Evolutionary conservation across 2,888 invertebrate species (phyloP).

Genomic region (Polymixis lichenea): DNA sequence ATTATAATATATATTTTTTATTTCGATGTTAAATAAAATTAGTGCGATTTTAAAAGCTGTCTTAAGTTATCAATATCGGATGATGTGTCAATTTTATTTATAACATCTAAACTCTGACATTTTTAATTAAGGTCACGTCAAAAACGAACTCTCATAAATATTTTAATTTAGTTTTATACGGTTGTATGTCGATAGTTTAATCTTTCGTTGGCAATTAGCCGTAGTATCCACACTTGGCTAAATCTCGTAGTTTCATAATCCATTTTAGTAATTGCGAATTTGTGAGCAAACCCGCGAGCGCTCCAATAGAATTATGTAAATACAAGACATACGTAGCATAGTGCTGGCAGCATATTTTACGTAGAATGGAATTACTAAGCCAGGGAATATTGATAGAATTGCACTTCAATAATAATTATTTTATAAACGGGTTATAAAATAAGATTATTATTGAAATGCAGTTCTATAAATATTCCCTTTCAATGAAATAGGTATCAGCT

Average conservation of each 20-base stretch:
- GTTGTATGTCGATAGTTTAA: constrained; percentile 12
- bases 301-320: constrained; percentile 53
- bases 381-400: constrained; percentile 2
- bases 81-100: constrained; percentile 12
- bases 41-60: background rate
- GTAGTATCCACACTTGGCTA: constrained; percentile 38
- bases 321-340: constrained; percentile 29
- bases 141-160: constrained; percentile 25
- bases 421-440: background rate
- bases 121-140: constrained; percentile 12
- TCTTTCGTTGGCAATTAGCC: constrained; percentile 20
- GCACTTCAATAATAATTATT: constrained; percentile 2
- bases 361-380: constrained; percentile 19
- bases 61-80: background rate
- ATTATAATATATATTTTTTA: too few relatives aligned
- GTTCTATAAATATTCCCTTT: background rate
- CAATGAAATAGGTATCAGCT: background rate
- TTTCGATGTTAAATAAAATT: background rate
- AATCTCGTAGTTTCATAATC: constrained; percentile 61
- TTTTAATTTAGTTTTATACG: background rate
- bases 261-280: constrained; percentile 61
- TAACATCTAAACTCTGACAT: background rate
- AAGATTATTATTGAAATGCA: background rate
- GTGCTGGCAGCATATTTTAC: constrained; percentile 28
- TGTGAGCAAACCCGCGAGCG: constrained; percentile 54